Evolutionary conservation across 2,888 invertebrate species (phyloP).

Genomic region (Merodon equestris): DNA sequence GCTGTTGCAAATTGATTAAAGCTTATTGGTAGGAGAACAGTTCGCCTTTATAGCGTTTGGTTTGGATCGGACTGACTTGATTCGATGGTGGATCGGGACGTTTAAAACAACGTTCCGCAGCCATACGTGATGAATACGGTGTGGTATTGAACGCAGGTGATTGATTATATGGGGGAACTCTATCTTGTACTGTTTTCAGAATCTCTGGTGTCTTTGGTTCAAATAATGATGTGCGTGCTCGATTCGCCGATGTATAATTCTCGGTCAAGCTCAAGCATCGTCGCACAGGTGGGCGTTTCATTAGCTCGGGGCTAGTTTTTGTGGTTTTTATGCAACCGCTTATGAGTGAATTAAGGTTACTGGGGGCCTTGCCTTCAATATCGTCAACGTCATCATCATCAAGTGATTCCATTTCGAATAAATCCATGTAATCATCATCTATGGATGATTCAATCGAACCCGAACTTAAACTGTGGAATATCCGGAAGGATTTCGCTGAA

Average conservation of each 20-base stretch:
- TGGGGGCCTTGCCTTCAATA: too few species aligned
- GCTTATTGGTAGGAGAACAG: conserved; percentile 67
- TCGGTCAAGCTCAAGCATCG: too few species aligned
- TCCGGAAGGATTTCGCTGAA: conserved; percentile 75
- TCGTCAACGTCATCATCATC: too few species aligned
- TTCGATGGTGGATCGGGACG: conserved; percentile 81
- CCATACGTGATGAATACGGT: conserved; percentile 69
- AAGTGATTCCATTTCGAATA: too few species aligned
- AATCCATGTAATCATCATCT: too few species aligned
- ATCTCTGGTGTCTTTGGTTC: too few species aligned
- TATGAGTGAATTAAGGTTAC: too few species aligned
- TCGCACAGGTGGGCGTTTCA: too few species aligned
- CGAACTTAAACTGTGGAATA: conserved; percentile 80
- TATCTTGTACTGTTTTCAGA: conserved; percentile 73
- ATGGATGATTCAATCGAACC: conserved; percentile 82
- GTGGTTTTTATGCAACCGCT: conserved; percentile 80
- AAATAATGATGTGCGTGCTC: conserved; percentile 75
- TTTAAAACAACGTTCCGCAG: too few species aligned
- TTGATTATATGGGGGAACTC: conserved; percentile 63
- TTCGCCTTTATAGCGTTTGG: too few species aligned
- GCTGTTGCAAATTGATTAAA: conserved; percentile 30
- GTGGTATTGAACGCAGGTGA: conserved; percentile 63
- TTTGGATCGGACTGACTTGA: conserved; percentile 78
- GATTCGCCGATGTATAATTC: conserved; percentile 74
- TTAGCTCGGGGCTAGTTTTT: conserved; percentile 76